These are phyloP conservation scores for Caenorhabditis sulstoni DNA, from an alignment of 2,888 invertebrate genomes.

Conservation along the genomic window DNA sequence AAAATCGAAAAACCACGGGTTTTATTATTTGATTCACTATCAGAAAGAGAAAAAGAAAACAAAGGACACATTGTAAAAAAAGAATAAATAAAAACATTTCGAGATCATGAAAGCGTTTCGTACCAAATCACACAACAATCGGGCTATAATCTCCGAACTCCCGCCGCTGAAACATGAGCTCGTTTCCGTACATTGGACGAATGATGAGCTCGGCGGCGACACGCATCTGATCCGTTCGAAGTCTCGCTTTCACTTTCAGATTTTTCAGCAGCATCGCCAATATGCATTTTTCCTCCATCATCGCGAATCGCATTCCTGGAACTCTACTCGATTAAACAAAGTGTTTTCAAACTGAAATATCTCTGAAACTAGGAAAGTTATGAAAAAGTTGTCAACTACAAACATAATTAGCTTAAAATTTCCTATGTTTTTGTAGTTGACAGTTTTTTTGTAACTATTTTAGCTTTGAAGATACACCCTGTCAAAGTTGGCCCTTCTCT, in stretches of 20 bases:
- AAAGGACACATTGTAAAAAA: background rate
- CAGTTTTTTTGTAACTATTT: no score
- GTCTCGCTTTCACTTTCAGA: slow-evolving; percentile 73
- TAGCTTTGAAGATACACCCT: background rate
- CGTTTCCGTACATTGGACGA: slow-evolving; percentile 79
- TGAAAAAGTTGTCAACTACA: no score
- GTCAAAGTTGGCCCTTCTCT: background rate
- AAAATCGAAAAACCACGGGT: background rate
- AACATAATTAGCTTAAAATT: no score
- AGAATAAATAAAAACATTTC: background rate
- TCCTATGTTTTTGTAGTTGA: no score
- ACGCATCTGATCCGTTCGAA: slow-evolving; percentile 78
- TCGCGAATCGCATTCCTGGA: slow-evolving; percentile 79
- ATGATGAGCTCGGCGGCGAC: slow-evolving; percentile 79
- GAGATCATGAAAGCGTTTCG: background rate
- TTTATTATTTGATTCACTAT: background rate
- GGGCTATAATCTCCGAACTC: slow-evolving; percentile 65
- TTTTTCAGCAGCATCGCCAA: slow-evolving; percentile 74
- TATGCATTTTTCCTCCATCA: slow-evolving; percentile 80
- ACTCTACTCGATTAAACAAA: background rate
- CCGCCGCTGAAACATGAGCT: slow-evolving; percentile 62
- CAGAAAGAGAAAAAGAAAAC: background rate
- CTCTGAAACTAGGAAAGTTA: no score
- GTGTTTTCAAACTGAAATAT: background rate
- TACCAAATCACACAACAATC: slow-evolving; percentile 20